A percentile compares a stretch with the other conserved stretches of the same genome.
Conservation (phyloP, 2,888 invertebrate genomes). For the Druceiella hillmani region DNA sequence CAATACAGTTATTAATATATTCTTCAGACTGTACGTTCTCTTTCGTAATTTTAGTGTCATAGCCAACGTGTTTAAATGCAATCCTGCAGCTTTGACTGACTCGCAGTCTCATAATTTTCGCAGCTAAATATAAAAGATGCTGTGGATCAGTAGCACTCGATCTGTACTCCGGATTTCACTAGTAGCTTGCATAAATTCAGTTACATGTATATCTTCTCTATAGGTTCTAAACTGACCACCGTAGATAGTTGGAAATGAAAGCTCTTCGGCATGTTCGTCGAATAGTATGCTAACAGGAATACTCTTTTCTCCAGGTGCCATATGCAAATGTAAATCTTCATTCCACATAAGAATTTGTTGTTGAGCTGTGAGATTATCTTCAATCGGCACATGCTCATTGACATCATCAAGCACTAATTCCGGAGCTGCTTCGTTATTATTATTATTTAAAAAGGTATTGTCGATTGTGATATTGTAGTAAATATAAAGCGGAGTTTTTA, state of each 20-base stretch:
- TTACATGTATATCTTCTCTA: slow-evolving; percentile 17
- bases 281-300: slow-evolving; percentile 24
- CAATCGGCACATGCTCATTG: slow-evolving; percentile 3
- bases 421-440: neutral
- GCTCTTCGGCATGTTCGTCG: slow-evolving; percentile 27
- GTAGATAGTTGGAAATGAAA: slow-evolving; percentile 28
- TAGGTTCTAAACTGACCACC: slow-evolving; percentile 24
- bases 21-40: too few relatives aligned
- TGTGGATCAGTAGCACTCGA: slow-evolving; percentile 26
- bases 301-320: slow-evolving; percentile 9
- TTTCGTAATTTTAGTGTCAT: too few relatives aligned
- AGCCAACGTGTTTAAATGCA: too few relatives aligned
- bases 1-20: too few relatives aligned
- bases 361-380: slow-evolving; percentile 4
- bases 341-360: slow-evolving; percentile 5
- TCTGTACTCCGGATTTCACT: slow-evolving; percentile 24
- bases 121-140: slow-evolving; percentile 26
- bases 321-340: neutral
- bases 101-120: slow-evolving; percentile 25
- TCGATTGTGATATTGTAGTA: neutral
- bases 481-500: slow-evolving; percentile 4
- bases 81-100: slow-evolving; percentile 17
- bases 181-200: slow-evolving; percentile 13
- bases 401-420: neutral
- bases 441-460: neutral